These are phyloP conservation scores for Agraylea sexmaculata DNA, from an alignment of 1,140 invertebrate species.

Conservation along the genomic window DNA sequence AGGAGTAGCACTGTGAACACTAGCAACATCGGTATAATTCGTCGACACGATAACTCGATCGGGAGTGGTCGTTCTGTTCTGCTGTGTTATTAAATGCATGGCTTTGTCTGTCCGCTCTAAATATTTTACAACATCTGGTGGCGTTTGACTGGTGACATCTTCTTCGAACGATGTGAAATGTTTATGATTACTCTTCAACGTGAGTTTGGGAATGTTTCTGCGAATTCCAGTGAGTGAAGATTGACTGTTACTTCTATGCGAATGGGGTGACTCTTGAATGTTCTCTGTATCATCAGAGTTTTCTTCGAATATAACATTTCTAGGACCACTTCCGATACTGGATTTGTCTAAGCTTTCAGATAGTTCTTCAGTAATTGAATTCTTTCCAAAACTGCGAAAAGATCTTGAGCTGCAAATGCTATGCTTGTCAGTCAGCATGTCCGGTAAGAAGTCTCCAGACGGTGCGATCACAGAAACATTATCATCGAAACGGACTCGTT, in stretches of 20 bases:
- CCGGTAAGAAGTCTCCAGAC: conserved; percentile 17
- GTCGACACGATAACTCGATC: conserved; percentile 16
- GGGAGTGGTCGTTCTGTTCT: conserved; percentile 5
- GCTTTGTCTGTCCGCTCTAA: conserved; percentile 20
- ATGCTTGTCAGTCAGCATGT: conserved; percentile 17
- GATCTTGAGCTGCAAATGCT: conserved; percentile 20
- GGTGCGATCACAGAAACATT: conserved; percentile 30
- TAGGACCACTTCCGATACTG: conserved; percentile 19
- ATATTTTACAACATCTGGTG: conserved; percentile 21
- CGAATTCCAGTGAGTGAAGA: conserved; percentile 15
- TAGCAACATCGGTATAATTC: conserved; percentile 16
- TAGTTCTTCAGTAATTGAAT: conserved; percentile 19
- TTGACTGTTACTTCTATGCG: conserved; percentile 18
- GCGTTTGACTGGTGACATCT: conserved; percentile 20
- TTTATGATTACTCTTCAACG: conserved; percentile 18
- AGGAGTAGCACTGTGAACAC: conserved; percentile 11
- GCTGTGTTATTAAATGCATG: conserved; percentile 15
- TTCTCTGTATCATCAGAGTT: conserved; percentile 16
- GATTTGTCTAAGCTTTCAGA: conserved; percentile 20
- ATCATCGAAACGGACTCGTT: conserved; percentile 46
- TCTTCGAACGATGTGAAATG: conserved; percentile 21
- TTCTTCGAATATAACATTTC: conserved; percentile 21
- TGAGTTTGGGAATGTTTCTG: conserved; percentile 16
- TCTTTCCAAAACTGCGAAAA: conserved; percentile 20
- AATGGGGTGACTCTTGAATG: conserved; percentile 18